Evolutionary conservation across 2,888 invertebrate genomes (phyloP).

Genomic region (Dasysyrphus albostriatus): DNA sequence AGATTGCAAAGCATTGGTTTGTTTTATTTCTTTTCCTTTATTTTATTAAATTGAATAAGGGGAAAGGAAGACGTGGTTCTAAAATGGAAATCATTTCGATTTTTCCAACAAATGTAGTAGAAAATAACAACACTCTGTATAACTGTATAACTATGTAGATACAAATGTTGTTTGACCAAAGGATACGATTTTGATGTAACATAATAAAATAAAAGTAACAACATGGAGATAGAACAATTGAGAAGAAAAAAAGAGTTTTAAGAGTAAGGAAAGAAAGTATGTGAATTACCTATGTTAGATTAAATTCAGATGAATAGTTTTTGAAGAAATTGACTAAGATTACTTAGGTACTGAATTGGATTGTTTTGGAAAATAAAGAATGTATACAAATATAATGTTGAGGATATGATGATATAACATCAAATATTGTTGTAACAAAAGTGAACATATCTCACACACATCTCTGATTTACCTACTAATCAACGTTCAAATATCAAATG

Average conservation of each 20-base stretch:
- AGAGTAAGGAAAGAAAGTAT: no score
- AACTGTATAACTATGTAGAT: background rate
- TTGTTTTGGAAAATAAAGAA: no score
- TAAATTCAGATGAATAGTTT: no score
- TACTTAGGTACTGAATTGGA: no score
- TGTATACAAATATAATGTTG: no score
- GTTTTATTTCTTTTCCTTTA: slow-evolving; percentile 14
- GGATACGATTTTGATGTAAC: slow-evolving; percentile 26
- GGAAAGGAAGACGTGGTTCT: background rate
- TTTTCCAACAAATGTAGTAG: slow-evolving; percentile 36
- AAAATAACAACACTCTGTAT: slow-evolving; percentile 37
- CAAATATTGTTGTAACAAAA: no score
- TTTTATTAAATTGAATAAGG: background rate
- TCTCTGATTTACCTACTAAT: no score
- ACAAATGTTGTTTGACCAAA: slow-evolving; percentile 14
- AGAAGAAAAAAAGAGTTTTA: background rate
- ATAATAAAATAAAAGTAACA: slow-evolving; percentile 15
- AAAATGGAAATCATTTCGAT: slow-evolving; percentile 49
- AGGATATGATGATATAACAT: no score
- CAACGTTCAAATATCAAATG: no score
- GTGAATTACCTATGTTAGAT: no score
- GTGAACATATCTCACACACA: no score
- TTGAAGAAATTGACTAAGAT: no score
- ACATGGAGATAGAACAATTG: slow-evolving; percentile 17
- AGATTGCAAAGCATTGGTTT: slow-evolving; percentile 55